Evolutionary conservation across 1,140 invertebrate species (phyloP).

Genomic region (Magallana ariakensis): DNA sequence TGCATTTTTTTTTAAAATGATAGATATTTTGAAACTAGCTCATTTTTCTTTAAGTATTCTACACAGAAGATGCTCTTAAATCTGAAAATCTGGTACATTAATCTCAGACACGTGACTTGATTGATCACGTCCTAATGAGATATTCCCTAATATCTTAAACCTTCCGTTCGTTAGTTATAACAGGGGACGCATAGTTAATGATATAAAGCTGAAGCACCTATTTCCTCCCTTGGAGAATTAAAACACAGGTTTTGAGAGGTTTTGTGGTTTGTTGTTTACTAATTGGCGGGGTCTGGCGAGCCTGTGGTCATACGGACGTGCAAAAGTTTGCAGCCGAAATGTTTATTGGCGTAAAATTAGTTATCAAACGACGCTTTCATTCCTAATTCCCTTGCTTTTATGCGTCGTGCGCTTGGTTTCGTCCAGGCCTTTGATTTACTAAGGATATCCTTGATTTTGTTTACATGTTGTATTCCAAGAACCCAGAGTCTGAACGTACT

Average conservation of each 20-base stretch:
- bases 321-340: neutral
- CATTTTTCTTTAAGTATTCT: too few relatives aligned
- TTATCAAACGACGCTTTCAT: neutral
- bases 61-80: too few relatives aligned
- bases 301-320: neutral
- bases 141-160: too few relatives aligned
- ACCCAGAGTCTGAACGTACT: neutral
- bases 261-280: constrained; percentile 18
- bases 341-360: constrained; percentile 2
- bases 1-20: too few relatives aligned
- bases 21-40: too few relatives aligned
- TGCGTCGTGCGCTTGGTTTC: neutral
- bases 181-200: neutral
- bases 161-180: too few relatives aligned
- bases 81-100: too few relatives aligned
- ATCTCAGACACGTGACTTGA: too few relatives aligned
- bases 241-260: neutral
- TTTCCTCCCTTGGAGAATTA: neutral
- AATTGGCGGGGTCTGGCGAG: neutral
- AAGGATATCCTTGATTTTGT: constrained; percentile 1
- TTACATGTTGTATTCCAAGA: neutral
- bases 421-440: neutral
- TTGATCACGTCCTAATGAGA: too few relatives aligned
- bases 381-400: neutral
- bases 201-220: neutral